Base-by-base conservation (phyloP, 2,888 invertebrate species). In the Lissonota sp. region DNA sequence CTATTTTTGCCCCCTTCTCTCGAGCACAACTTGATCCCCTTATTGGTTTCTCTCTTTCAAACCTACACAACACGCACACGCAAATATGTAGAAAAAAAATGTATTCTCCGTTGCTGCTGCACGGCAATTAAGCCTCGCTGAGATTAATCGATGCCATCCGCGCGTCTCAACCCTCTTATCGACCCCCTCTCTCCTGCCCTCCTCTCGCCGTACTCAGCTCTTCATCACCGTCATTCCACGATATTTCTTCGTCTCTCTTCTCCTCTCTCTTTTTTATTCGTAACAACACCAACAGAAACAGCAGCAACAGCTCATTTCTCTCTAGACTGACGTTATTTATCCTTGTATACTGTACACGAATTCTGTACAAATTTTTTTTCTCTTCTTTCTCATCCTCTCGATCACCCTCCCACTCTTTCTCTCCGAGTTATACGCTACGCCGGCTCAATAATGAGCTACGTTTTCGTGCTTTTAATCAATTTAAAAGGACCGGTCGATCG, bases 71-170 rank as follows among this genome's bases (percentile, higher is more conserved):
- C 49, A 51, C 12, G 4, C 26, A n/a, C 7, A 42, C 1, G 39
- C 6, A 51, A 40, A 53, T 53, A 42, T 10, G 16, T 16, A 46
- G 39, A 49, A 42, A 42, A 51, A 60, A n/a, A 51, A 74, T 16
- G 51, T 63, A 10, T 66, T 60, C 60, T 71, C 60, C 40, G 40
- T 40, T 71, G 49, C 58, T 62, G 58, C 71, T 73, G 81, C 66
- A 55, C 67, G 76, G 81, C 83, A 87, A 86, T 86, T 86, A 85
- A 82, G 72, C 80, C 64, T 80, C 72, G 73, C 77, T 66, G 72
- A 76, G 83, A 83, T 84, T 78, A 84, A 82, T 80, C 82, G 75
- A 79, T 84, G 82, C 81, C 80, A 69, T 78, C 75, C 80, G 72
- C 81, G 74, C 71, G 79, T 83, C 82, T 79, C 83, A 76, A 80